Base-by-base conservation (phyloP, 2,888 invertebrate species). In the Zhuqinia jingwanae region DNA sequence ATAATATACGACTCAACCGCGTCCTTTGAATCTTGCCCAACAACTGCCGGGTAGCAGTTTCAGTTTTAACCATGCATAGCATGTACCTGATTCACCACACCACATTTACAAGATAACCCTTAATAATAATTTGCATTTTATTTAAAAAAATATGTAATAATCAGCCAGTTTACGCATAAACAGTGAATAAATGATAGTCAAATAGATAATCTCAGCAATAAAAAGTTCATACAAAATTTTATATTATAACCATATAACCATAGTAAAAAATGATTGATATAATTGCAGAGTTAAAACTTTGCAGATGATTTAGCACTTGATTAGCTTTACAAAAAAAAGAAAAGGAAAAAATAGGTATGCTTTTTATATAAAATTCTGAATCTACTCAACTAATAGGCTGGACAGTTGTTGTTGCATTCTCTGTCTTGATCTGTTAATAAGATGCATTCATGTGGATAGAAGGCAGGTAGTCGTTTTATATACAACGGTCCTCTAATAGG, bases 291-390 rank as follows among this genome's bases (percentile, higher is more conserved):
- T 15, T 60, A 17, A 58, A 77, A 60, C 60, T n/a, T 60, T 77
- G 77, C n/a, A 63, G 47, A 78, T 78, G 63, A 78, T 63, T 78
- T 78, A 78, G 42, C 58, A 76, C 76, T 76, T 78, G 78, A 79
- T 79, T 47, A 53, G 53, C 27, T 56, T 58, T 45, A 47, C 60
- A 56, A 76, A 42, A 42, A 36, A 8, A 6, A 36, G 36, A 36
- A 13, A 15, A 50, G 5, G 15, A 22, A 47, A 47, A 47, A n/a
- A 65, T 36, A n/a, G n/a, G n/a, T n/a, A n/a, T n/a, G n/a, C 50
- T 2, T 13, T 10, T 10, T 50, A 50, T 50, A 15, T n/a, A 60
- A 60, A 60, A 22, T 30, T 60, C 60, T 15, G 6, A 15, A 15
- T 10, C 6, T 60, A 11, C 6, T 10, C n/a, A n/a, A n/a, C n/a